These are phyloP conservation scores for Matsumyia berberina DNA, from an alignment of 2,888 invertebrate genomes.

Conservation along the genomic window DNA sequence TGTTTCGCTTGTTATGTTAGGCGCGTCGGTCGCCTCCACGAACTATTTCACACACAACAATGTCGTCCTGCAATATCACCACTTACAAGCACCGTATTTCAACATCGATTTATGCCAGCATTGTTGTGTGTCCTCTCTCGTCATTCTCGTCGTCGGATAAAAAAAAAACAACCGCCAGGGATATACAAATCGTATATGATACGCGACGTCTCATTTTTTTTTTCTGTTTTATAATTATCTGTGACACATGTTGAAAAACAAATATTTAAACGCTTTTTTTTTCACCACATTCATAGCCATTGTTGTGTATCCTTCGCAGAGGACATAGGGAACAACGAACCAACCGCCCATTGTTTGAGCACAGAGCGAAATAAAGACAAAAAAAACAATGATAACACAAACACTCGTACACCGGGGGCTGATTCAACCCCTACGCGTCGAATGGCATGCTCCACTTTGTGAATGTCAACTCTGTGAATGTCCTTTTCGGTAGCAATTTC, in stretches of 20 bases:
- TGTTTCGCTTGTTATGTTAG: constrained; percentile 17
- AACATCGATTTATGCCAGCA: constrained; percentile 69
- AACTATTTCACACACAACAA: constrained; percentile 10
- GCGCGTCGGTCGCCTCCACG: neutral
- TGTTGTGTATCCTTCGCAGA: constrained; percentile 38
- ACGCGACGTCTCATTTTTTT: constrained; percentile 67
- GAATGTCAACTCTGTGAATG: constrained; percentile 36
- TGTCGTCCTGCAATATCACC: constrained; percentile 33
- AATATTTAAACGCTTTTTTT: constrained; percentile 61
- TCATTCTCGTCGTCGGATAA: constrained; percentile 39
- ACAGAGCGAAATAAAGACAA: constrained; percentile 20
- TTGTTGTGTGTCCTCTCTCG: constrained; percentile 52
- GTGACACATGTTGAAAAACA: constrained; percentile 76
- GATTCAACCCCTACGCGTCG: constrained; percentile 23
- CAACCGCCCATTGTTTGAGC: constrained; percentile 44
- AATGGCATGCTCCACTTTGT: constrained; percentile 27
- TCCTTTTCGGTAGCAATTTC: constrained; percentile 36
- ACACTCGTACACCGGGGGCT: constrained; percentile 43
- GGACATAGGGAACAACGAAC: constrained; percentile 31
- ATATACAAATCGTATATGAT: constrained; percentile 60
- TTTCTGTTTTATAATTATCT: constrained; percentile 71
- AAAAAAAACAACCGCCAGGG: constrained; percentile 61
- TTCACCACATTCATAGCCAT: constrained; percentile 9
- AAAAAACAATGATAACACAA: constrained; percentile 42
- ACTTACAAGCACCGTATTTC: constrained; percentile 53